Evolutionary conservation across 2,113 vertebrate species (phyloP).

Genomic region (Carassius carassius): DNA sequence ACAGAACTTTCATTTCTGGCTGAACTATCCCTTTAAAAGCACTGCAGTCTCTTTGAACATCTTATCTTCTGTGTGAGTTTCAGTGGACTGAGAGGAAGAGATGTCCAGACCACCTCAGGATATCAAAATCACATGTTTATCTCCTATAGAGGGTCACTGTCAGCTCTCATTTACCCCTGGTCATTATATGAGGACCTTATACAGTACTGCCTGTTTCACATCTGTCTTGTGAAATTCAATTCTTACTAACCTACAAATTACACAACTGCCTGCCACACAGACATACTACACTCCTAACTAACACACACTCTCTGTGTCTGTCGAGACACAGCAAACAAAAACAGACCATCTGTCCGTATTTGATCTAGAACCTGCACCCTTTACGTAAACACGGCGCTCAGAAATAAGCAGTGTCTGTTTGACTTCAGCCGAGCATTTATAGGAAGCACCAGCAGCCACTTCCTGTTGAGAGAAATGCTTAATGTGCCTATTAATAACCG

Average conservation of each 20-base stretch:
- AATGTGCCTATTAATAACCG: constrained; percentile 35
- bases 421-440: constrained; percentile 12
- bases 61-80: background rate
- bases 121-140: background rate
- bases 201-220: constrained; percentile 3
- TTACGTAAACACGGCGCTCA: constrained; percentile 14
- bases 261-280: background rate
- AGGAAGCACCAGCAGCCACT: constrained; percentile 47
- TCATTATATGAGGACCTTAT: background rate
- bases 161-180: background rate
- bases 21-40: background rate
- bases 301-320: background rate
- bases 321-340: constrained; percentile 42
- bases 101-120: background rate
- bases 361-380: constrained; percentile 24
- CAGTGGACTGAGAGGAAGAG: background rate
- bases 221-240: background rate
- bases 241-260: background rate
- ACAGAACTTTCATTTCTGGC: background rate
- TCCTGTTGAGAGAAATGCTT: constrained; percentile 43
- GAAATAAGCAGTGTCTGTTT: background rate
- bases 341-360: constrained; percentile 29
- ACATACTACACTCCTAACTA: background rate
- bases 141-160: background rate
- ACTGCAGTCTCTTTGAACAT: background rate